Evolutionary conservation across 2,888 invertebrate genomes (phyloP).

Genomic region (Dorcus parallelipipedus): DNA sequence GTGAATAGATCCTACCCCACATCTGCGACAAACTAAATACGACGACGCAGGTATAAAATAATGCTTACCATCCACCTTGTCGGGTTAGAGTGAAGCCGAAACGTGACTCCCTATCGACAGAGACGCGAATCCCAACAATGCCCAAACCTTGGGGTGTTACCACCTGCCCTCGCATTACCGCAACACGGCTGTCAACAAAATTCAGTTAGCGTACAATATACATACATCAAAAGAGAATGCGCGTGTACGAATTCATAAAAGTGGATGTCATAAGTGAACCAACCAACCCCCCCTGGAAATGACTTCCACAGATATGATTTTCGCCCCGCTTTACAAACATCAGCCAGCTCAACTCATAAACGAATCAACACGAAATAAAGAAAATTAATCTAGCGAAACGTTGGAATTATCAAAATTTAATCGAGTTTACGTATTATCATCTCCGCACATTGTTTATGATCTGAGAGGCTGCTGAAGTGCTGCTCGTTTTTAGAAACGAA

Average conservation of each 20-base stretch:
- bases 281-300: background rate
- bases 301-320: background rate
- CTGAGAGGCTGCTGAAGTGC: background rate
- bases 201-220: conserved; percentile 8
- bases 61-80: conserved; percentile 91
- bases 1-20: background rate
- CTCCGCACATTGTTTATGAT: background rate
- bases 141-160: conserved; percentile 92
- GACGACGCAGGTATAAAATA: background rate
- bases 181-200: conserved; percentile 79
- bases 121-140: conserved; percentile 95
- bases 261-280: background rate
- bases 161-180: conserved; percentile 97
- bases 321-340: background rate
- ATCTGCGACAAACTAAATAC: background rate
- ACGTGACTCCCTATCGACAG: conserved; percentile 88
- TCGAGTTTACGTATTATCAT: no score
- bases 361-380: no score
- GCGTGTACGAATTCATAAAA: background rate
- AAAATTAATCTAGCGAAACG: no score
- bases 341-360: no score
- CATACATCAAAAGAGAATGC: background rate
- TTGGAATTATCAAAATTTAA: no score
- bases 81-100: conserved; percentile 95
- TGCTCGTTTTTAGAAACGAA: no score